phyloP scores from a whole-genome alignment of 2,113 vertebrate genomes.

The Podarcis raffonei region DNA sequence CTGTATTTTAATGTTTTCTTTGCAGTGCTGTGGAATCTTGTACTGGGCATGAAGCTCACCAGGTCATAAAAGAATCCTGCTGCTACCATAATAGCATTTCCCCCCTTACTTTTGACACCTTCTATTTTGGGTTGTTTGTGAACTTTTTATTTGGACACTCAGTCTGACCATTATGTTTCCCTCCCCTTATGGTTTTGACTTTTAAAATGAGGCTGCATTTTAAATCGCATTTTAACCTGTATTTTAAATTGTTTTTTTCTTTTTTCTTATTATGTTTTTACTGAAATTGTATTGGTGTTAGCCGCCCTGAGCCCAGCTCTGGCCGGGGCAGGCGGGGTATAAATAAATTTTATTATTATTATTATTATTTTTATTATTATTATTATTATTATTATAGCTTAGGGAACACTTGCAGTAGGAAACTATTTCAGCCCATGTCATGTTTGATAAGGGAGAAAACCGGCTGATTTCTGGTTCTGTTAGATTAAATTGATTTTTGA shows the following conservation, averaged over 20 bases:
- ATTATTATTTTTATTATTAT: too few species aligned
- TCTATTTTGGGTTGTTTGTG: background rate
- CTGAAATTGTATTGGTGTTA: too few species aligned
- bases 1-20: background rate
- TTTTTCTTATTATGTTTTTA: too few species aligned
- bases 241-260: too few species aligned
- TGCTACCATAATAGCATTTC: background rate
- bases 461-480: background rate
- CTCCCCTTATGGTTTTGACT: too few species aligned
- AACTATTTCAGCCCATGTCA: background rate
- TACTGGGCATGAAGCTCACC: background rate
- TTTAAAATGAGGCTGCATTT: too few species aligned
- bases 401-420: background rate
- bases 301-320: too few species aligned
- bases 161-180: background rate
- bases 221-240: too few species aligned
- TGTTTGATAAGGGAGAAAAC: background rate
- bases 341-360: too few species aligned
- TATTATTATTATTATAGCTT: background rate
- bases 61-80: background rate
- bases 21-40: background rate
- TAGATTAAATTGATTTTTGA: background rate
- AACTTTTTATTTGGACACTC: background rate
- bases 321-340: too few species aligned
- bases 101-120: background rate